Conservation (phyloP, 1,140 invertebrate genomes). For the Medauroidea extradentata region DNA sequence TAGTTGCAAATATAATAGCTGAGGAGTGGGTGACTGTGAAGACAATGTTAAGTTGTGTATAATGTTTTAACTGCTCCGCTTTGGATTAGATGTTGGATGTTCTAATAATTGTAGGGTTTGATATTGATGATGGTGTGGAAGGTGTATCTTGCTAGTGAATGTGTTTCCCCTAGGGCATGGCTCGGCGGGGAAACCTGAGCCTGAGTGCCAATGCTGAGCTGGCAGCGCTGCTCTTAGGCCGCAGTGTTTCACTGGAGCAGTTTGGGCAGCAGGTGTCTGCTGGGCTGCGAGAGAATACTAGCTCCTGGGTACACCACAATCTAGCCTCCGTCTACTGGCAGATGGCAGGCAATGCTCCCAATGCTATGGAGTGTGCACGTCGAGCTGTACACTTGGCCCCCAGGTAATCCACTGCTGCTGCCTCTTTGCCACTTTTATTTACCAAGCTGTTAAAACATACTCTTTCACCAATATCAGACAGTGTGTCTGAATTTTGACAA, state of each 20-base stretch:
- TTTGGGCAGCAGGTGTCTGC: slow-evolving; percentile 63
- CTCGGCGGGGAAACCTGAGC: slow-evolving; percentile 55
- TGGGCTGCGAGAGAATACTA: slow-evolving; percentile 62
- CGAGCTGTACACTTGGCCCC: slow-evolving; percentile 74
- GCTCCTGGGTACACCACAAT: slow-evolving; percentile 81
- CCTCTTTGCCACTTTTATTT: no score
- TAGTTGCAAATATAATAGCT: no score
- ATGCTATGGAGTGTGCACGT: slow-evolving; percentile 76
- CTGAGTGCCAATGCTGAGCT: not conserved
- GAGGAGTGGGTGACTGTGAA: no score
- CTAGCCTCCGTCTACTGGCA: slow-evolving; percentile 83
- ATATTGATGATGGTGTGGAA: not conserved
- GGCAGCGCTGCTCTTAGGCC: not conserved
- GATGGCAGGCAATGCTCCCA: slow-evolving; percentile 67
- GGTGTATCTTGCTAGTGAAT: not conserved
- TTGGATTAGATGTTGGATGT: no score
- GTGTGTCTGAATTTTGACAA: no score
- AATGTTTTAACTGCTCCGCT: no score
- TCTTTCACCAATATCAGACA: no score
- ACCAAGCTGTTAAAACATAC: no score
- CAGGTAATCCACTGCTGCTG: no score
- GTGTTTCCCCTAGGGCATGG: slow-evolving; percentile 50
- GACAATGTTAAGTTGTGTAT: no score
- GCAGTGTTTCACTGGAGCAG: slow-evolving; percentile 21
- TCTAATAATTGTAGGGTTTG: no score